Evolutionary conservation across 1,140 invertebrate genomes (phyloP).

Genomic region (Semibalanus balanoides): DNA sequence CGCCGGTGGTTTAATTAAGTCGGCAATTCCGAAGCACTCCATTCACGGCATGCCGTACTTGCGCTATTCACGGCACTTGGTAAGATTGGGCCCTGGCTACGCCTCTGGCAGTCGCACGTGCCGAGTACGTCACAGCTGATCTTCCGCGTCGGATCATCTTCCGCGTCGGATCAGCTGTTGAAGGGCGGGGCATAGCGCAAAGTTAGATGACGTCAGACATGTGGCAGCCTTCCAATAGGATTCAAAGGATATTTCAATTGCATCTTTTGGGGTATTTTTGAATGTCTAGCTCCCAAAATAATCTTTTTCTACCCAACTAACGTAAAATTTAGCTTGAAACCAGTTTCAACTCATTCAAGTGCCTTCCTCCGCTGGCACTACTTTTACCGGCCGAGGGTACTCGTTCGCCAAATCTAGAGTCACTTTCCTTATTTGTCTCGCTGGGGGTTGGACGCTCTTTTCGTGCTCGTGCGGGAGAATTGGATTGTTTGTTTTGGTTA

Average conservation of each 20-base stretch:
- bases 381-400: background rate
- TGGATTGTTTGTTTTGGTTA: background rate
- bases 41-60: too few species aligned
- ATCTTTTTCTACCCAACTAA: too few species aligned
- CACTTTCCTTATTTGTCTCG: background rate
- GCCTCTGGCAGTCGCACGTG: too few species aligned
- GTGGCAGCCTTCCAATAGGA: background rate
- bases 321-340: too few species aligned
- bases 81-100: too few species aligned
- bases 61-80: too few species aligned
- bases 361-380: background rate
- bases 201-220: background rate
- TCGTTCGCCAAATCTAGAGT: conserved; percentile 4
- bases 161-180: background rate
- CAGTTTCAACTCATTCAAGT: too few species aligned
- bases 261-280: too few species aligned
- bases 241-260: background rate
- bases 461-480: background rate
- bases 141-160: background rate
- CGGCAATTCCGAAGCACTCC: too few species aligned
- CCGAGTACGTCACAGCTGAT: background rate
- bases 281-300: too few species aligned
- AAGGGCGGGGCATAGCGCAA: background rate
- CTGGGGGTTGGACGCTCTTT: background rate
- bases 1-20: too few species aligned